Evolutionary conservation across 1,140 invertebrate genomes (phyloP).

Genomic region (Eciton burchellii): DNA sequence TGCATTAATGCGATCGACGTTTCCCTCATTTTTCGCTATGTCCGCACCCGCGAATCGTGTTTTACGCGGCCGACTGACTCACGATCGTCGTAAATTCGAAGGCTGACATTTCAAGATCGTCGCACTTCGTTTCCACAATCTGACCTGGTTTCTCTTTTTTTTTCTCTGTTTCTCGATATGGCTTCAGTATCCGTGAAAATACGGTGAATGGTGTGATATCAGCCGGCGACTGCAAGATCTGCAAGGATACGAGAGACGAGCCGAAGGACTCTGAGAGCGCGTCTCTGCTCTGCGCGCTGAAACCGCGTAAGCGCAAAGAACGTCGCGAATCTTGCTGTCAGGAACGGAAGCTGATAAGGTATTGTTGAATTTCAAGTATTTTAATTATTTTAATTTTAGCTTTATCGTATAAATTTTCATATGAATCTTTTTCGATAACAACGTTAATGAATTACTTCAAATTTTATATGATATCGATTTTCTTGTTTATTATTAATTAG

Average conservation of each 20-base stretch:
- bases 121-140: slow-evolving; percentile 23
- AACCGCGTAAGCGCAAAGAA: slow-evolving; percentile 91
- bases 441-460: not conserved
- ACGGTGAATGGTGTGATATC: slow-evolving; percentile 79
- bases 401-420: too few species aligned
- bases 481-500: slow-evolving; percentile 8
- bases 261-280: slow-evolving; percentile 74
- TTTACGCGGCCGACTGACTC: slow-evolving; percentile 32
- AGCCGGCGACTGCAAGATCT: slow-evolving; percentile 79
- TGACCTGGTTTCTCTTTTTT: slow-evolving; percentile 49
- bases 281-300: slow-evolving; percentile 79
- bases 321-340: slow-evolving; percentile 89
- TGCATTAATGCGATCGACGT: not conserved
- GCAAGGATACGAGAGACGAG: slow-evolving; percentile 79
- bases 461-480: not conserved
- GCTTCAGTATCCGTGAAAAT: slow-evolving; percentile 79
- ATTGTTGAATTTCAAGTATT: slow-evolving; percentile 62
- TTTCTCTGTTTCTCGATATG: slow-evolving; percentile 20
- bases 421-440: too few species aligned
- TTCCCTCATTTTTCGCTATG: slow-evolving; percentile 1
- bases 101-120: slow-evolving; percentile 43
- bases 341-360: slow-evolving; percentile 92
- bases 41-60: not conserved
- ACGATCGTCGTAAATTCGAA: slow-evolving; percentile 27
- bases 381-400: not conserved